Percentiles rank a stretch among this genome's conserved stretches.
Evolutionary conservation across 2,797 vertebrate genomes (phyloP).

Genomic region (Lutjanus campechanus): DNA sequence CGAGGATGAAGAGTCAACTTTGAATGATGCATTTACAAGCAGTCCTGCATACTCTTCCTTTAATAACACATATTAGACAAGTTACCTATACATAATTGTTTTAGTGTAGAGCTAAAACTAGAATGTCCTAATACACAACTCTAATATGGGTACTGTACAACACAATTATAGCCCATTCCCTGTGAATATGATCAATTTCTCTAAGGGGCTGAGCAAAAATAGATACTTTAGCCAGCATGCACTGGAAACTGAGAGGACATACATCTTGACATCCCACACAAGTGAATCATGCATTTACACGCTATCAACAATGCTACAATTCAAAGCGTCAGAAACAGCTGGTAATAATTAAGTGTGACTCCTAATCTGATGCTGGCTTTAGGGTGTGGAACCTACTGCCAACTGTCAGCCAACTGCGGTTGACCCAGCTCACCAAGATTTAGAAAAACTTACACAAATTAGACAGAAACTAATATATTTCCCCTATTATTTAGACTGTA

Average conservation of each 20-base stretch:
- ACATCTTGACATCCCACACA: not conserved
- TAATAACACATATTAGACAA: not conserved
- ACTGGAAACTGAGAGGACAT: not conserved
- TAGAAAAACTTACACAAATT: not conserved
- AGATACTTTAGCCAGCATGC: not conserved
- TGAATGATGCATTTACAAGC: too few relatives aligned
- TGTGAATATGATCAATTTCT: not conserved
- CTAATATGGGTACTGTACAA: not conserved
- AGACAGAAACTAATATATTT: not conserved
- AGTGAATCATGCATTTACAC: not conserved
- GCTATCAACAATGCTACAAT: not conserved
- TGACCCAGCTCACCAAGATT: not conserved
- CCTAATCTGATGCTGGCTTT: slow-evolving; percentile 20
- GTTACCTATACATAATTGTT: not conserved
- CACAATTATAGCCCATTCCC: not conserved
- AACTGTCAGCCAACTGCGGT: not conserved
- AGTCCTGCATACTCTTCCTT: too few relatives aligned
- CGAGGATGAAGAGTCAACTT: too few relatives aligned
- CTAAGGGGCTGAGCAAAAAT: not conserved
- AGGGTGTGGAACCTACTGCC: not conserved
- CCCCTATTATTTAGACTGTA: not conserved
- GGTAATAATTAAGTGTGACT: slow-evolving; percentile 9
- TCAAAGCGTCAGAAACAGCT: not conserved
- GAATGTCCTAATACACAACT: not conserved
- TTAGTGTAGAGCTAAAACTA: not conserved